Evolutionary conservation across 2,888 invertebrate species (phyloP).

Genomic region (Cephonodes hylas): DNA sequence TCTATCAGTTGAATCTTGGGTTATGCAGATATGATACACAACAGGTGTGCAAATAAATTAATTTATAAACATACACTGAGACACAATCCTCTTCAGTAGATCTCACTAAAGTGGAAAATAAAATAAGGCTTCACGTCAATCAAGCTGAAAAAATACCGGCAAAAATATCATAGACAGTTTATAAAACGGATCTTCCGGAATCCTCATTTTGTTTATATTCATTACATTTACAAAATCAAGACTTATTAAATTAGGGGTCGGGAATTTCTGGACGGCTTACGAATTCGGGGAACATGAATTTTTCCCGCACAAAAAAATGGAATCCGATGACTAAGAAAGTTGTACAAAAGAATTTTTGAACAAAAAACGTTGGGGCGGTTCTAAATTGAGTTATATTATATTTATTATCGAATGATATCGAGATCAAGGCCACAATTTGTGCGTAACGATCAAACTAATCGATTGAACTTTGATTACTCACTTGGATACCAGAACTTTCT

Average conservation of each 20-base stretch:
- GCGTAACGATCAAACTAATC: not conserved
- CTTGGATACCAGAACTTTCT: not conserved
- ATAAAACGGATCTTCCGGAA: not conserved
- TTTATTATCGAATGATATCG: too few species aligned
- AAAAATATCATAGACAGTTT: not conserved
- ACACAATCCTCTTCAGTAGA: too few species aligned
- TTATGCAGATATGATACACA: too few species aligned
- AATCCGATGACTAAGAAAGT: not conserved
- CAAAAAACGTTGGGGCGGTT: not conserved
- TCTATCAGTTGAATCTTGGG: too few species aligned
- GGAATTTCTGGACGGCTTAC: not conserved
- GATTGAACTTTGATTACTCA: too few species aligned
- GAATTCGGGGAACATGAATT: not conserved
- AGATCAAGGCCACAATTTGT: not conserved
- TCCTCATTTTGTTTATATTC: not conserved
- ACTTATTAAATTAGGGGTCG: constrained; percentile 4
- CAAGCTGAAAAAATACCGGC: not conserved
- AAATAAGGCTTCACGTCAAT: not conserved
- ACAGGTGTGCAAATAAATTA: too few species aligned
- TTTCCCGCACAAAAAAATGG: not conserved
- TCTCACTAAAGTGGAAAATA: not conserved
- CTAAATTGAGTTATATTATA: not conserved
- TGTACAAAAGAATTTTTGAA: constrained; percentile 3
- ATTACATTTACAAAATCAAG: not conserved
- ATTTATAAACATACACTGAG: too few species aligned